Conservation (phyloP, 2,113 vertebrate species). For the Rhinoptilus africanus region DNA sequence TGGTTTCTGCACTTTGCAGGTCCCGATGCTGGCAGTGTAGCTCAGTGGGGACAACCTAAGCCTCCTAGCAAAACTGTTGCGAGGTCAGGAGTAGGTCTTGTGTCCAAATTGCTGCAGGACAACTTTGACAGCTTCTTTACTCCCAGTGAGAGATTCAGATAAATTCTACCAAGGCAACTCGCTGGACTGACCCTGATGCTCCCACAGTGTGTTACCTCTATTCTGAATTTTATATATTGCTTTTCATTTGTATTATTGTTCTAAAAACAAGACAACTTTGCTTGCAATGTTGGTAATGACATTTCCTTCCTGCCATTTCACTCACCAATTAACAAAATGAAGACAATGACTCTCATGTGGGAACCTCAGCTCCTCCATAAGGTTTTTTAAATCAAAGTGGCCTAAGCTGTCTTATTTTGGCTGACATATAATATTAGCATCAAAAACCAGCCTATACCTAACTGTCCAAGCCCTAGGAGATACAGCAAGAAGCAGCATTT, state of each 20-base stretch:
- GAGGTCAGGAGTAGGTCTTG: neutral
- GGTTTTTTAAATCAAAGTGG: neutral
- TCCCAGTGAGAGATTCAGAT: neutral
- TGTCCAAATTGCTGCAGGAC: neutral
- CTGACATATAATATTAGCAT: neutral
- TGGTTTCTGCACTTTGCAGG: neutral
- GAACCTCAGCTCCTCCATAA: neutral
- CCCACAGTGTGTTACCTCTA: neutral
- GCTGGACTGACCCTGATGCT: neutral
- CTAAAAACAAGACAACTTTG: neutral
- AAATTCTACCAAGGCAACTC: neutral
- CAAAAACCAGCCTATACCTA: neutral
- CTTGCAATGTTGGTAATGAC: neutral
- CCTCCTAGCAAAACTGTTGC: neutral
- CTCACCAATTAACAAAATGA: neutral
- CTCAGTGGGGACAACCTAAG: neutral
- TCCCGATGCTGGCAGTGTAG: neutral
- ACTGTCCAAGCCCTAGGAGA: neutral
- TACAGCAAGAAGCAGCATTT: neutral
- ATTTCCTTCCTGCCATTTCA: neutral
- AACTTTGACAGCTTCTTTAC: neutral
- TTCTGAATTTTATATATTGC: neutral
- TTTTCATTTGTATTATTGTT: neutral
- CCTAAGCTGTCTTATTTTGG: neutral
- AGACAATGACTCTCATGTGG: fast-evolving